These are phyloP conservation scores for Lasius fuliginosus DNA, from an alignment of 2,888 invertebrate genomes.

Conservation along the genomic window DNA sequence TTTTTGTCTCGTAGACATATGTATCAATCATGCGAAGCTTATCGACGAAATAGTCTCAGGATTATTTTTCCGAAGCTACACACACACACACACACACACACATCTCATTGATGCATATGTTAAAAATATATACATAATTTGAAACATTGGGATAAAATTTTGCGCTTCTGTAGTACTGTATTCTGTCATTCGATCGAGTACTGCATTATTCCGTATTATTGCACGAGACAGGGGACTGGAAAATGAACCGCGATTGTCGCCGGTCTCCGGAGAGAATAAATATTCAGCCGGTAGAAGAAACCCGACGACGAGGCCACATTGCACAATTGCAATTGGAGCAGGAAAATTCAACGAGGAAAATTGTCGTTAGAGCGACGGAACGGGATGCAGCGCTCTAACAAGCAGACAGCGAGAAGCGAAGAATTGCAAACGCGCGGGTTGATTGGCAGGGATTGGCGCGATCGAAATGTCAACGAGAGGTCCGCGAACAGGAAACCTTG, in stretches of 20 bases:
- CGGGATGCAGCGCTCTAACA: conserved; percentile 44
- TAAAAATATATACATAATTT: neutral
- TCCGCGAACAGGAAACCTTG: conserved; percentile 71
- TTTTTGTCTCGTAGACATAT: neutral
- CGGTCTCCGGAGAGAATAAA: conserved; percentile 37
- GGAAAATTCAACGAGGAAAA: conserved; percentile 59
- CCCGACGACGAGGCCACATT: conserved; percentile 47
- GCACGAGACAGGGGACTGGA: conserved; percentile 16
- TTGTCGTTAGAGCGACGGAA: conserved; percentile 50
- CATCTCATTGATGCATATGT: neutral
- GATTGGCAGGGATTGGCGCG: conserved; percentile 70
- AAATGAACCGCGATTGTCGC: conserved; percentile 28
- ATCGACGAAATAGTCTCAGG: neutral
- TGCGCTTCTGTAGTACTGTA: neutral
- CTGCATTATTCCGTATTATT: conserved; percentile 33
- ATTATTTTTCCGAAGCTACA: neutral
- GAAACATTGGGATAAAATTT: neutral
- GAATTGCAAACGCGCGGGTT: conserved; percentile 64
- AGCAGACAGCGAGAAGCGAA: conserved; percentile 38
- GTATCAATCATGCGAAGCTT: neutral
- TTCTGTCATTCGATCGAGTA: neutral
- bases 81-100: too few species aligned
- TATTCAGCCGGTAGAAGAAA: conserved; percentile 48
- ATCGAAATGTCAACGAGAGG: conserved; percentile 72
- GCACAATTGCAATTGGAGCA: conserved; percentile 49